These are phyloP conservation scores for Gortyna flavago DNA, from an alignment of 2,888 invertebrate genomes.

Conservation along the genomic window DNA sequence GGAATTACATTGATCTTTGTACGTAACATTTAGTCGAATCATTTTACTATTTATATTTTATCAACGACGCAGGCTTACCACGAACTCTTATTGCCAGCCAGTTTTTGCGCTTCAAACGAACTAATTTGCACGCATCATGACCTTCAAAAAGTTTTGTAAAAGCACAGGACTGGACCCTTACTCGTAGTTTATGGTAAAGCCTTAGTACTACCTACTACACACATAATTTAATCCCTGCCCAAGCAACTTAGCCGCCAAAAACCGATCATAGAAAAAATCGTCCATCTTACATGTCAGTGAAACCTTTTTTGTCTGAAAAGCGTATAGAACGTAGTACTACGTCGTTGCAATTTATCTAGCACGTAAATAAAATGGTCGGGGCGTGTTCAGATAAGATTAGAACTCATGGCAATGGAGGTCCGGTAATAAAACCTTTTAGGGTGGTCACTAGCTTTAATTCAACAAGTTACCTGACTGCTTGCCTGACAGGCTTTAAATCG, in stretches of 20 bases:
- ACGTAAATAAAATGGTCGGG: conserved; percentile 65
- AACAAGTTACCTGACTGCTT: conserved; percentile 50
- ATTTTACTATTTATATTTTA: conserved; percentile 55
- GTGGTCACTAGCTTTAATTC: conserved; percentile 48
- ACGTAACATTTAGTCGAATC: conserved; percentile 81
- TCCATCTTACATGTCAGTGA: conserved; percentile 21
- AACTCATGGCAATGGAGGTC: conserved; percentile 32
- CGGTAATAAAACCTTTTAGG: conserved; percentile 44
- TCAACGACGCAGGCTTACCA: conserved; percentile 47
- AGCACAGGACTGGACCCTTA: background rate
- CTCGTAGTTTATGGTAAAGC: conserved; percentile 10
- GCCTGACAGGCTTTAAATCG: background rate
- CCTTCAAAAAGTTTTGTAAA: background rate
- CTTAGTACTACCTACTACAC: conserved; percentile 43
- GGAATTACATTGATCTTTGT: conserved; percentile 86
- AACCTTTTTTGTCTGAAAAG: conserved; percentile 16
- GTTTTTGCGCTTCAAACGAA: conserved; percentile 1
- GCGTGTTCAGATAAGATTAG: conserved; percentile 65
- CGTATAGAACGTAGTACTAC: conserved; percentile 46
- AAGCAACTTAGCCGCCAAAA: conserved; percentile 5
- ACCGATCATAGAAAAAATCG: conserved; percentile 10
- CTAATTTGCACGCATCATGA: background rate
- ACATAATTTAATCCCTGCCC: conserved; percentile 7
- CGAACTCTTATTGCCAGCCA: background rate
- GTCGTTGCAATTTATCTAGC: conserved; percentile 62